A percentile compares a stretch with the other conserved stretches of the same genome.
phyloP scores from a whole-genome alignment of 2,797 vertebrate genomes.

The Mus caroli region DNA sequence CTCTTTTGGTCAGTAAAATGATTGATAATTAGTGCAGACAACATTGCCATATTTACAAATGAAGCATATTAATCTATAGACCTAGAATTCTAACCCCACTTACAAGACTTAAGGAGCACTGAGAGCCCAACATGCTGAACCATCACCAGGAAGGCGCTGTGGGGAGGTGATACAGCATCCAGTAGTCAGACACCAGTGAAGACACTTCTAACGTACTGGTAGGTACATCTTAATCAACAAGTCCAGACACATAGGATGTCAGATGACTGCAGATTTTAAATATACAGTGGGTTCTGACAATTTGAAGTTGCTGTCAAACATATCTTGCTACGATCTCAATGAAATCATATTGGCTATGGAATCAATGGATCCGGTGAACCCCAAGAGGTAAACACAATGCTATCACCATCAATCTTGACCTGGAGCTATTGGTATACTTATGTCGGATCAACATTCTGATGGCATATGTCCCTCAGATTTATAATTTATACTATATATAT shows the following conservation, averaged over 20 bases:
- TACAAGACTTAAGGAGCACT: neutral
- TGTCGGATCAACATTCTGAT: slow-evolving; percentile 42
- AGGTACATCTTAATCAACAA: neutral
- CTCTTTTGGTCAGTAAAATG: neutral
- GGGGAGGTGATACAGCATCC: neutral
- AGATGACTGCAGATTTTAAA: slow-evolving; percentile 62
- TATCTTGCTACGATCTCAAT: slow-evolving; percentile 68
- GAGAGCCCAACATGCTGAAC: neutral
- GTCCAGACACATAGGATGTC: slow-evolving; percentile 47
- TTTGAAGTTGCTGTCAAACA: slow-evolving; percentile 59
- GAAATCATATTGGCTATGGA: slow-evolving; percentile 74
- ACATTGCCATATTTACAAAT: neutral
- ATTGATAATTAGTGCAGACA: neutral
- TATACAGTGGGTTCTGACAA: slow-evolving; percentile 63
- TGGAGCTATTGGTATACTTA: slow-evolving; percentile 66
- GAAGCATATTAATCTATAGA: neutral
- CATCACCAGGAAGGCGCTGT: neutral
- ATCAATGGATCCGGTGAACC: slow-evolving; percentile 71
- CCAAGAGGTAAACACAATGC: slow-evolving; percentile 75
- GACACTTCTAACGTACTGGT: neutral
- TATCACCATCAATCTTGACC: slow-evolving; percentile 13
- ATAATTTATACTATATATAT: neutral
- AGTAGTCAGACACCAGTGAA: neutral
- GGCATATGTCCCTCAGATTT: neutral
- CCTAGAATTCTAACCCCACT: slow-evolving; percentile 31